These are phyloP conservation scores for Carterocephalus palaemon DNA, from an alignment of 2,888 invertebrate species.

Conservation along the genomic window DNA sequence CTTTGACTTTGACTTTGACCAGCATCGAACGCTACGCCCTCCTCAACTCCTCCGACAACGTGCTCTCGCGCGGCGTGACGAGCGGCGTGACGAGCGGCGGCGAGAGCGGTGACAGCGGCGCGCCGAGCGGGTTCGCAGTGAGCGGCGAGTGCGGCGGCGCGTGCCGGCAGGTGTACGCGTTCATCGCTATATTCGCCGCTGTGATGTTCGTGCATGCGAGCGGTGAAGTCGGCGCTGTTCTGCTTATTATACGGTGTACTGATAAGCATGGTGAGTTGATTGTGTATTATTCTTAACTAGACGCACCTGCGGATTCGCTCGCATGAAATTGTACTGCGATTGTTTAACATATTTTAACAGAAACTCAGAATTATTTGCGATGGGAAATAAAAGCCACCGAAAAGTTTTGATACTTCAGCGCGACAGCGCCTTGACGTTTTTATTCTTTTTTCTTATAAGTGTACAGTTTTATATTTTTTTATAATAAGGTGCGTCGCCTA, in stretches of 20 bases:
- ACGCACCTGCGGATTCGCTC: too few species aligned
- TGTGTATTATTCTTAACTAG: neutral
- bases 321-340: too few species aligned
- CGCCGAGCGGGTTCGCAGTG: slow-evolving; percentile 76
- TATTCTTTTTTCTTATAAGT: too few species aligned
- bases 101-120: slow-evolving; percentile 83
- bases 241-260: slow-evolving; percentile 93
- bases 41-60: slow-evolving; percentile 30
- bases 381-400: too few species aligned
- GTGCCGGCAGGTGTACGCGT: slow-evolving; percentile 88
- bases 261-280: slow-evolving; percentile 82
- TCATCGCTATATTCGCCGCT: slow-evolving; percentile 87
- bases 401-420: too few species aligned
- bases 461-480: too few species aligned
- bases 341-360: too few species aligned
- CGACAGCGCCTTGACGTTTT: too few species aligned
- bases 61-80: too few species aligned
- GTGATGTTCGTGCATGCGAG: slow-evolving; percentile 95
- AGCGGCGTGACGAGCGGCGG: slow-evolving; percentile 83
- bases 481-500: too few species aligned
- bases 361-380: too few species aligned
- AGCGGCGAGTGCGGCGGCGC: slow-evolving; percentile 89
- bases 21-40: slow-evolving; percentile 49
- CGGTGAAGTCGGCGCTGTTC: slow-evolving; percentile 94
- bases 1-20: too few species aligned